A percentile compares a stretch with the other conserved stretches of the same genome.
These are phyloP conservation scores for Gymnarchus niloticus DNA, from an alignment of 2,113 vertebrate species.

Conservation along the genomic window DNA sequence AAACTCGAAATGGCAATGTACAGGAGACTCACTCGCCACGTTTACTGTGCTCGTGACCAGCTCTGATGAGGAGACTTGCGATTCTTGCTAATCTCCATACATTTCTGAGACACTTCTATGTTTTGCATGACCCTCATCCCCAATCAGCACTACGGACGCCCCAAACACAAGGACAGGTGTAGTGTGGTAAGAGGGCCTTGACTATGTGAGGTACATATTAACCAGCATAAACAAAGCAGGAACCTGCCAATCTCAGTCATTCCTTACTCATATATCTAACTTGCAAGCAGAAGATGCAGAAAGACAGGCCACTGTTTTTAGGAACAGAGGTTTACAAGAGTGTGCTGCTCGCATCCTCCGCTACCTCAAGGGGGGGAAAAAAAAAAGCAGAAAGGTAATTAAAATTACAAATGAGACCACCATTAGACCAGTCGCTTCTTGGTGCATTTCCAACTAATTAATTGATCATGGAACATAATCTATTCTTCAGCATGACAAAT, in stretches of 20 bases:
- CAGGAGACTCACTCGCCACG: neutral
- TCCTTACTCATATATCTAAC: neutral
- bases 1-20: neutral
- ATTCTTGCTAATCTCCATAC: neutral
- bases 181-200: neutral
- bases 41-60: neutral
- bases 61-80: neutral
- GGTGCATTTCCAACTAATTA: conserved; percentile 58
- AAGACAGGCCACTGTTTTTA: neutral
- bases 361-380: neutral
- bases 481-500: conserved; percentile 57
- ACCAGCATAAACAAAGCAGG: neutral
- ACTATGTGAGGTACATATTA: neutral
- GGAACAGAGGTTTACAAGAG: neutral
- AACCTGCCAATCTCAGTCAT: neutral
- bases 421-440: conserved; percentile 62
- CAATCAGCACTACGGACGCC: neutral
- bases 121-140: neutral
- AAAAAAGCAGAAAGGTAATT: conserved; percentile 54
- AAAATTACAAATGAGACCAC: conserved; percentile 67
- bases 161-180: neutral
- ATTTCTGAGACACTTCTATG: neutral
- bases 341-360: neutral
- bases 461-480: conserved; percentile 68
- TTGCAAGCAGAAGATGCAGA: neutral